These are phyloP conservation scores for Cerceris rybyensis DNA, from an alignment of 2,888 invertebrate species.

Conservation along the genomic window DNA sequence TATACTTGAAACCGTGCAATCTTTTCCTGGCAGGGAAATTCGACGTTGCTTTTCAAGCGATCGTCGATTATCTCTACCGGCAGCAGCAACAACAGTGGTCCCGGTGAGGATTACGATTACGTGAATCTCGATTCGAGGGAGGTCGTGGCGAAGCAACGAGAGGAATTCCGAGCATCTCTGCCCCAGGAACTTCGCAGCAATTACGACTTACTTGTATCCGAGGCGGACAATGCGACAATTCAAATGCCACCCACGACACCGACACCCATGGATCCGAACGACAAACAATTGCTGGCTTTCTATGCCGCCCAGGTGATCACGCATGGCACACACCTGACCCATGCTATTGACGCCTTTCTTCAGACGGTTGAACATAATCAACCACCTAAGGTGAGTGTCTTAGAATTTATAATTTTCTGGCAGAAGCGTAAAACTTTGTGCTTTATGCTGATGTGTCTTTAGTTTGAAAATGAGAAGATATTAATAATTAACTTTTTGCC, in stretches of 20 bases:
- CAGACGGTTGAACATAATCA: slow-evolving; percentile 95
- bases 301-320: slow-evolving; percentile 94
- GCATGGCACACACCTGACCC: slow-evolving; percentile 92
- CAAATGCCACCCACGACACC: slow-evolving; percentile 79
- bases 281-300: slow-evolving; percentile 92
- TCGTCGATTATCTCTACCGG: slow-evolving; percentile 79
- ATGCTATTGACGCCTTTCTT: slow-evolving; percentile 96
- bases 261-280: slow-evolving; percentile 87
- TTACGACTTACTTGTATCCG: slow-evolving; percentile 89
- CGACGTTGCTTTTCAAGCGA: slow-evolving; percentile 89
- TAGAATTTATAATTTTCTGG: slow-evolving; percentile 59
- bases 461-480: too few species aligned
- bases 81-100: slow-evolving; percentile 83
- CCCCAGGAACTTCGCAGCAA: slow-evolving; percentile 89
- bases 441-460: too few species aligned
- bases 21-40: slow-evolving; percentile 86
- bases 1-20: not conserved
- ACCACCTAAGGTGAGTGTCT: slow-evolving; percentile 88
- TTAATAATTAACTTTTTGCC: too few species aligned
- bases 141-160: slow-evolving; percentile 87
- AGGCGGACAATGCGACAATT: slow-evolving; percentile 86
- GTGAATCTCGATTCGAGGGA: slow-evolving; percentile 92
- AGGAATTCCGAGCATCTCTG: slow-evolving; percentile 88
- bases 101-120: slow-evolving; percentile 95
- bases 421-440: too few species aligned